Percentiles rank a stretch among this genome's conserved stretches.
These are phyloP conservation scores for Nephrocerus scutellatus DNA, from an alignment of 2,888 invertebrate species.

Conservation along the genomic window DNA sequence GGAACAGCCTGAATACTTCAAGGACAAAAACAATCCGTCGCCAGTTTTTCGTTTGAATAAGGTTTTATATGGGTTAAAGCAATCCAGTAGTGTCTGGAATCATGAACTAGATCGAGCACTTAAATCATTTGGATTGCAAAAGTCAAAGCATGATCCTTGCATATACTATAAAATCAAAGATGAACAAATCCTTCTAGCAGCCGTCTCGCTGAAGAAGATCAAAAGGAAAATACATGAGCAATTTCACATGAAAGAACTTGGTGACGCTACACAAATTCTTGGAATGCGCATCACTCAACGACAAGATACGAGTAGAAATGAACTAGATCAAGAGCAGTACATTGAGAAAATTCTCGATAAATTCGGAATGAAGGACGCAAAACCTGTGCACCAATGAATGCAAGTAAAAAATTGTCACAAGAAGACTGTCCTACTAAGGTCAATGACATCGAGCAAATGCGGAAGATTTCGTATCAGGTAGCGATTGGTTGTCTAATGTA, in stretches of 20 bases:
- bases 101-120: too few species aligned
- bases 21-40: background rate
- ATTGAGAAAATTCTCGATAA: constrained; percentile 14
- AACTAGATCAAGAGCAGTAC: too few species aligned
- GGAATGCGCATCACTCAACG: constrained; percentile 13
- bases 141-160: background rate
- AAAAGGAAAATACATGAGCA: constrained; percentile 1
- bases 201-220: too few species aligned
- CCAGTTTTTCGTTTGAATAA: background rate
- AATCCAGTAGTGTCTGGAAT: constrained; percentile 1
- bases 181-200: background rate
- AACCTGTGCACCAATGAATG: constrained; percentile 14
- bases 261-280: constrained; percentile 11
- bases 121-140: too few species aligned
- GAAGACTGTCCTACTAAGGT: constrained; percentile 7
- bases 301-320: constrained; percentile 6
- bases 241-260: constrained; percentile 15
- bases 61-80: background rate
- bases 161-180: background rate
- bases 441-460: constrained; percentile 9
- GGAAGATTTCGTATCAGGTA: constrained; percentile 10
- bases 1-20: constrained; percentile 5
- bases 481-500: constrained; percentile 12
- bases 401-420: constrained; percentile 11
- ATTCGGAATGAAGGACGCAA: constrained; percentile 14